Conservation (phyloP, 2,797 vertebrate species). For the Manis crassicaudata region DNA sequence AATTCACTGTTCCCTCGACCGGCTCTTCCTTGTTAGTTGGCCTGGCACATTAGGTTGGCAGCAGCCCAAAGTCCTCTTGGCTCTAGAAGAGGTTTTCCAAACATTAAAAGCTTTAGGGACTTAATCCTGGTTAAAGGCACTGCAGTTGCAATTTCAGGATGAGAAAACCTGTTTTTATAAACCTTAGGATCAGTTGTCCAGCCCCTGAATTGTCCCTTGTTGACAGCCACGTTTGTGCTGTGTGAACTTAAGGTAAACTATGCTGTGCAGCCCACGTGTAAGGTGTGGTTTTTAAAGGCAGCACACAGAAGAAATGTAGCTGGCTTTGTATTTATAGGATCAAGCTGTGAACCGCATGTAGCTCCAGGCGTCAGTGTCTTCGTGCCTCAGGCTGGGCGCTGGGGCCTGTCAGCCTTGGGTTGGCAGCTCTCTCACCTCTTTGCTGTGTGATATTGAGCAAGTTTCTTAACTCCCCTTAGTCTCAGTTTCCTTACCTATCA, state of each 20-base stretch:
- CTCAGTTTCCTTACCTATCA: background rate
- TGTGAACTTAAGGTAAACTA: background rate
- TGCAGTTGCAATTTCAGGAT: slow-evolving; percentile 67
- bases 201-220: slow-evolving; percentile 3
- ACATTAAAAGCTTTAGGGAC: slow-evolving; percentile 68
- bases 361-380: background rate
- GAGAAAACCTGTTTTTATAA: slow-evolving; percentile 71
- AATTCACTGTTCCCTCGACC: background rate
- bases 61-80: slow-evolving; percentile 62
- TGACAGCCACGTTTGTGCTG: slow-evolving; percentile 17
- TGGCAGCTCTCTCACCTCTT: background rate
- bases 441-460: background rate
- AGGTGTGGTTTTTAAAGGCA: background rate
- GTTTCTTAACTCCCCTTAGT: background rate
- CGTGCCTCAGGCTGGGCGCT: background rate
- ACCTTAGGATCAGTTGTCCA: slow-evolving; percentile 44
- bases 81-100: slow-evolving; percentile 71
- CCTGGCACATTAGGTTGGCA: slow-evolving; percentile 55
- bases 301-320: background rate
- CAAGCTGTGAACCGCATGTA: background rate
- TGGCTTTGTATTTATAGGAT: background rate
- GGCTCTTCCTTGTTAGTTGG: background rate
- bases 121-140: slow-evolving; percentile 66
- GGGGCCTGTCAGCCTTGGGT: background rate
- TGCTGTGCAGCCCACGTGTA: background rate